Conservation (phyloP, 2,113 vertebrate species). For the Archilochus colubris region DNA sequence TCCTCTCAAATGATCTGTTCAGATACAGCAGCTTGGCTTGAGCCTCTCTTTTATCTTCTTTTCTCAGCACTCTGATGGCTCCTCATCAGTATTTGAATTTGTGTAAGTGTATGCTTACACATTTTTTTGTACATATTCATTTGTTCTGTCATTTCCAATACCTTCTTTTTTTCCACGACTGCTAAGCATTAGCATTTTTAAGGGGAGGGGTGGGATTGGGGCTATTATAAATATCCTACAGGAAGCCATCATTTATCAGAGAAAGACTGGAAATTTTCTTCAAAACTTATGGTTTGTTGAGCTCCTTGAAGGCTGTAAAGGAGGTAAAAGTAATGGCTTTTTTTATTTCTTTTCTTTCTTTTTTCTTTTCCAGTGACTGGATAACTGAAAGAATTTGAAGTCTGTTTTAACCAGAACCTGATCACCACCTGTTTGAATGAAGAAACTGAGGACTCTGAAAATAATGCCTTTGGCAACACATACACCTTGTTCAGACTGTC, state of each 20-base stretch:
- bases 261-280: background rate
- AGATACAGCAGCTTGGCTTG: background rate
- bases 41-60: background rate
- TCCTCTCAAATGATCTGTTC: background rate
- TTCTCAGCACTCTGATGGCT: background rate
- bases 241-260: background rate
- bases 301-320: background rate
- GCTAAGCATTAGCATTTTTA: background rate
- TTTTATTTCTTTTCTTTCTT: background rate
- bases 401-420: slow-evolving; percentile 5
- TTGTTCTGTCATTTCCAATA: background rate
- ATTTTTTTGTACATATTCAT: background rate
- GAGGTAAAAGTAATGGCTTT: background rate
- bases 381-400: background rate
- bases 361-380: background rate
- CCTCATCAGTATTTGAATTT: background rate
- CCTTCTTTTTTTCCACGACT: background rate
- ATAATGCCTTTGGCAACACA: background rate
- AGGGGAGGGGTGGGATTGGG: background rate
- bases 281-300: background rate
- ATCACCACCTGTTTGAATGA: slow-evolving; percentile 25
- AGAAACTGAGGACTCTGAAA: background rate
- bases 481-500: slow-evolving; percentile 9
- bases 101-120: background rate
- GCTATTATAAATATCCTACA: background rate